Conservation (phyloP, 2,797 vertebrate species). For the Coreius guichenoti region DNA sequence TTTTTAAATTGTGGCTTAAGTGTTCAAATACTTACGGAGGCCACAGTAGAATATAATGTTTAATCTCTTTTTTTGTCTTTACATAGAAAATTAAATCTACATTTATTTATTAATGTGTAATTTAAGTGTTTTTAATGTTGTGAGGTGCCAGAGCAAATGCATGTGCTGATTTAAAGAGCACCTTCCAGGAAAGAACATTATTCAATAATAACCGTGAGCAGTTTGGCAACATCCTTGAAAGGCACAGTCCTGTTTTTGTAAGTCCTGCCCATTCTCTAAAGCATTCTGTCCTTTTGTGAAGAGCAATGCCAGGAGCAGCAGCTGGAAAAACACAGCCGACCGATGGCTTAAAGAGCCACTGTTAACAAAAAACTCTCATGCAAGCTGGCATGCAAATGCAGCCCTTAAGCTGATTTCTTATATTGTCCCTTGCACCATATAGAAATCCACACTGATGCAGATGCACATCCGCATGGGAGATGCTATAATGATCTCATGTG, state of each 20-base stretch:
- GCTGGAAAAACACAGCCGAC: slow-evolving; percentile 72
- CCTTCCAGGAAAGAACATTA: slow-evolving; percentile 36
- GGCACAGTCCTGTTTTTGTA: slow-evolving; percentile 48
- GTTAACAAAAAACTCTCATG: slow-evolving; percentile 67
- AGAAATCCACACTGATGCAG: slow-evolving; percentile 58
- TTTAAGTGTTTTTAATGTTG: neutral
- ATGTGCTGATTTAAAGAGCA: neutral
- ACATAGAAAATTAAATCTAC: neutral
- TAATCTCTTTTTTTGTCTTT: neutral
- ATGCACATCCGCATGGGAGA: slow-evolving; percentile 47
- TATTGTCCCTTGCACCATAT: slow-evolving; percentile 59
- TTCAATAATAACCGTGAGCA: slow-evolving; percentile 40
- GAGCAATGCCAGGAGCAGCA: slow-evolving; percentile 68
- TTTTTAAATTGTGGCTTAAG: neutral
- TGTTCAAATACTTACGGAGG: neutral
- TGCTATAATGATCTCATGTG: slow-evolving; percentile 64
- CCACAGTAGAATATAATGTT: neutral
- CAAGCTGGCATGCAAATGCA: slow-evolving; percentile 66
- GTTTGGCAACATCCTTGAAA: slow-evolving; percentile 34
- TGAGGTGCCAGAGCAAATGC: slow-evolving; percentile 11
- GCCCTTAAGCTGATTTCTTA: slow-evolving; percentile 70
- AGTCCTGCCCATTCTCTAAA: slow-evolving; percentile 57
- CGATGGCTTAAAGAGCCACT: slow-evolving; percentile 70
- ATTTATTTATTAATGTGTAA: neutral
- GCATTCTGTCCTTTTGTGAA: slow-evolving; percentile 63